These are phyloP conservation scores for Luperina testacea DNA, from an alignment of 2,888 invertebrate genomes.

Conservation along the genomic window DNA sequence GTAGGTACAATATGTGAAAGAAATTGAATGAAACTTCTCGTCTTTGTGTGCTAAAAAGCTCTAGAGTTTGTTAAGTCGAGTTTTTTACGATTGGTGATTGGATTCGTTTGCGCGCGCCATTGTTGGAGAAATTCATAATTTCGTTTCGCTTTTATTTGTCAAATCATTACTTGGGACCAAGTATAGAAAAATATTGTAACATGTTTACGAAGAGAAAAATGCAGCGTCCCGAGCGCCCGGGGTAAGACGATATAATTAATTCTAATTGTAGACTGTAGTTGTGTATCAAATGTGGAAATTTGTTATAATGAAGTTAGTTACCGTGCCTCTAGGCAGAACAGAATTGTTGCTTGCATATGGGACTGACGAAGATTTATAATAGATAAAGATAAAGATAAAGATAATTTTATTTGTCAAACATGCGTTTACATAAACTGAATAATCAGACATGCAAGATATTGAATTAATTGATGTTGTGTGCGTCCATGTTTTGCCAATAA, in stretches of 20 bases:
- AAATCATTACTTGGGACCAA: slow-evolving; percentile 8
- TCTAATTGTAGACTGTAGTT: slow-evolving; percentile 4
- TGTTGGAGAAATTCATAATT: slow-evolving; percentile 40
- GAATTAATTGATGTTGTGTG: too few species aligned
- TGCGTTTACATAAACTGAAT: too few species aligned
- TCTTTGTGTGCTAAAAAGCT: slow-evolving; percentile 49
- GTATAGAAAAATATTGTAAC: slow-evolving; percentile 17
- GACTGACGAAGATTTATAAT: not conserved
- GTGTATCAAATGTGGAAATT: slow-evolving; percentile 19
- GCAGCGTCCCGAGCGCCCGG: slow-evolving; percentile 10
- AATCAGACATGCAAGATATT: too few species aligned
- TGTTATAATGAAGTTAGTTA: slow-evolving; percentile 23
- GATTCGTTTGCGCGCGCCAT: slow-evolving; percentile 30
- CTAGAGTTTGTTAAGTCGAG: slow-evolving; percentile 41
- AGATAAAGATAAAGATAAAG: too few species aligned
- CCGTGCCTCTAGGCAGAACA: not conserved
- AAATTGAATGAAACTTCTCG: slow-evolving; percentile 45
- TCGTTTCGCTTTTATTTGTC: slow-evolving; percentile 20
- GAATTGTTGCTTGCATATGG: not conserved
- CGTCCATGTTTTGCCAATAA: too few species aligned
- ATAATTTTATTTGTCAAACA: too few species aligned
- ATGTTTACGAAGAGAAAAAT: slow-evolving; percentile 30
- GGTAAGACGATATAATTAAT: slow-evolving; percentile 45
- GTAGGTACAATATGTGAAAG: slow-evolving; percentile 43
- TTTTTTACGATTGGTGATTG: slow-evolving; percentile 37